phyloP scores from a whole-genome alignment of 2,113 vertebrate species.

The Quiscalus mexicanus region DNA sequence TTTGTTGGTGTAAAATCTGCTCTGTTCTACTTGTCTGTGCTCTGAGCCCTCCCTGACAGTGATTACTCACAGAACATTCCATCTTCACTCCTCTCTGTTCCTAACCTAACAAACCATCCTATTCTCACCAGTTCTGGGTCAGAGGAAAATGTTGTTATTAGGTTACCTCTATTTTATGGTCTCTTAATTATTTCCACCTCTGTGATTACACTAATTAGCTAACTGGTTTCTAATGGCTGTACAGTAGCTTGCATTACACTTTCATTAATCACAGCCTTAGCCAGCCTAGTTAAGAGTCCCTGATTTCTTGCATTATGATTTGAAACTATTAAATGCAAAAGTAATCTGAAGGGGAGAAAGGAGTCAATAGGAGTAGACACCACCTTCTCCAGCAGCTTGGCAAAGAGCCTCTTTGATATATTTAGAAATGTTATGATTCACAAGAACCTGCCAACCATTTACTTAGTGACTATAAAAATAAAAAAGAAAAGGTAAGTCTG shows the following conservation, averaged over 20 bases:
- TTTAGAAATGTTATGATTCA: constrained; percentile 5
- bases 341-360: constrained; percentile 1
- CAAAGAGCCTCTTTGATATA: neutral
- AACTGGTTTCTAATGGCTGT: neutral
- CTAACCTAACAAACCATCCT: neutral
- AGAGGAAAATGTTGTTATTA: neutral
- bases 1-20: neutral
- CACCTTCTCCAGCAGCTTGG: neutral
- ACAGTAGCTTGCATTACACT: neutral
- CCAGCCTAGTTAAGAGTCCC: neutral
- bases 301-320: neutral
- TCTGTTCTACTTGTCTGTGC: neutral
- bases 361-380: neutral
- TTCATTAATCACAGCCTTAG: constrained; percentile 19
- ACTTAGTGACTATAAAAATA: neutral
- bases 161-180: constrained; percentile 38
- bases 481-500: neutral
- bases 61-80: neutral
- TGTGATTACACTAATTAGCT: constrained; percentile 54
- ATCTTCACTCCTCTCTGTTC: neutral
- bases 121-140: constrained; percentile 3
- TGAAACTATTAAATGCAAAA: constrained; percentile 7
- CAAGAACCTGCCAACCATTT: neutral
- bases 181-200: constrained; percentile 59
- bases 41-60: neutral